A percentile compares a stretch with the other conserved stretches of the same genome.
Conservation (phyloP, 2,113 vertebrate genomes). For the Neotragus moschatus region DNA sequence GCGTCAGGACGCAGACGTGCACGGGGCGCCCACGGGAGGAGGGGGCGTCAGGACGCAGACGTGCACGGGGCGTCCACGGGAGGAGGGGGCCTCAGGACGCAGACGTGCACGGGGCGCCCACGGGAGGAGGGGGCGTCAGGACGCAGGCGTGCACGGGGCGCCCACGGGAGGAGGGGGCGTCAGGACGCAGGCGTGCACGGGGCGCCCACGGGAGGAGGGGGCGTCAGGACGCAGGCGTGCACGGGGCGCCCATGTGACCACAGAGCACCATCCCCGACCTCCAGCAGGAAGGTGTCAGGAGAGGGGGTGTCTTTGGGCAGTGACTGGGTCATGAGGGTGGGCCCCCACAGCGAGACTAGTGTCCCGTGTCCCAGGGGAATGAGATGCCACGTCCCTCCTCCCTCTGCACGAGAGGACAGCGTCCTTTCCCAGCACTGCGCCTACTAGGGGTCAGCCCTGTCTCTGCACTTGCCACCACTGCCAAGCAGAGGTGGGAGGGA, state of each 20-base stretch:
- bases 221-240: fast-evolving
- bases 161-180: fast-evolving
- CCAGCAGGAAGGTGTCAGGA: not conserved
- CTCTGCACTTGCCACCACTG: no score
- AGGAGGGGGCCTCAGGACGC: fast-evolving
- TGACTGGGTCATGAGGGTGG: not conserved
- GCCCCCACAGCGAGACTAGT: no score
- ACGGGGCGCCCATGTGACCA: fast-evolving
- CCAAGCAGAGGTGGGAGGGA: fast-evolving
- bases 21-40: fast-evolving
- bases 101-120: fast-evolving
- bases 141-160: fast-evolving
- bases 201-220: fast-evolving
- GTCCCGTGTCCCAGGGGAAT: fast-evolving
- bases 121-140: fast-evolving
- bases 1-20: fast-evolving
- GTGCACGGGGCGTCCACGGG: fast-evolving
- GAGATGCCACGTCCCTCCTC: not conserved
- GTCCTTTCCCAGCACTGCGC: not conserved
- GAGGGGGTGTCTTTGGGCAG: fast-evolving
- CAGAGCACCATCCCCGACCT: not conserved
- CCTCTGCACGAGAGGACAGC: not conserved
- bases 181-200: fast-evolving
- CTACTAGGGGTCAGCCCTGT: not conserved
- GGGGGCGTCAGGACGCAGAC: fast-evolving